Percentiles rank a stretch among this genome's conserved stretches.
phyloP scores from a whole-genome alignment of 53 echinoderm and acorn worm genomes.

The Mesocentrotus franciscanus region DNA sequence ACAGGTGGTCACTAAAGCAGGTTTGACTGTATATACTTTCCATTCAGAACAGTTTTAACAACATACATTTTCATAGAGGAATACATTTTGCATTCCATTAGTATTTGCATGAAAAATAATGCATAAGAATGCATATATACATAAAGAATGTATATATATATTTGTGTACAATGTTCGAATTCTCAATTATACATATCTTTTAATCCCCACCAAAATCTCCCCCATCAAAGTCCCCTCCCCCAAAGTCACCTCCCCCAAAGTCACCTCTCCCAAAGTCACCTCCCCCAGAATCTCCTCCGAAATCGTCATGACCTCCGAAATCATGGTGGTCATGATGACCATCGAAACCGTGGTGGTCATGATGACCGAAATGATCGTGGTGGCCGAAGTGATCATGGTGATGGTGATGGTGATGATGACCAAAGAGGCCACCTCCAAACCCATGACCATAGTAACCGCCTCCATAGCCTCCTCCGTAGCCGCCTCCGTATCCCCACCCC shows the following conservation, averaged over 20 bases:
- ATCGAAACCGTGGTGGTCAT: not conserved
- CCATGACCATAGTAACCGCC: slow-evolving; percentile 49
- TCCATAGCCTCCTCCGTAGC: not conserved
- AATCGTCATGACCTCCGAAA: slow-evolving; percentile 13
- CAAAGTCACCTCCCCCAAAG: slow-evolving; percentile 49
- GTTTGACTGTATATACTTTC: not conserved
- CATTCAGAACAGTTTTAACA: not conserved
- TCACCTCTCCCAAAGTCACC: slow-evolving; percentile 54
- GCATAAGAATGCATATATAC: not conserved
- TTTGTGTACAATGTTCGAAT: not conserved
- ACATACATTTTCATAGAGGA: not conserved
- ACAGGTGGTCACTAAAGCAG: too few species aligned
- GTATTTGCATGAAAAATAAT: not conserved
- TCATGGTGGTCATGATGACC: slow-evolving; percentile 28
- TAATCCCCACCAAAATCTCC: slow-evolving; percentile 41
- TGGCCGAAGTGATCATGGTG: not conserved
- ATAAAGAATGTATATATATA: too few species aligned
- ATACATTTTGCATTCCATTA: not conserved
- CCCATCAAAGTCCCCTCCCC: slow-evolving; percentile 48
- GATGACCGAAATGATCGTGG: not conserved
- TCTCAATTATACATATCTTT: not conserved
- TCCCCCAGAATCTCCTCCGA: slow-evolving; percentile 37
- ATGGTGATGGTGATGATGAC: slow-evolving; percentile 32
- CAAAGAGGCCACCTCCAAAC: slow-evolving; percentile 4
- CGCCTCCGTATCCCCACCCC: slow-evolving; percentile 43